Evolutionary conservation across 2,113 vertebrate genomes (phyloP), one percentile per base, ranked within the genome.

Genomic region (Astur gentilis): DNA sequence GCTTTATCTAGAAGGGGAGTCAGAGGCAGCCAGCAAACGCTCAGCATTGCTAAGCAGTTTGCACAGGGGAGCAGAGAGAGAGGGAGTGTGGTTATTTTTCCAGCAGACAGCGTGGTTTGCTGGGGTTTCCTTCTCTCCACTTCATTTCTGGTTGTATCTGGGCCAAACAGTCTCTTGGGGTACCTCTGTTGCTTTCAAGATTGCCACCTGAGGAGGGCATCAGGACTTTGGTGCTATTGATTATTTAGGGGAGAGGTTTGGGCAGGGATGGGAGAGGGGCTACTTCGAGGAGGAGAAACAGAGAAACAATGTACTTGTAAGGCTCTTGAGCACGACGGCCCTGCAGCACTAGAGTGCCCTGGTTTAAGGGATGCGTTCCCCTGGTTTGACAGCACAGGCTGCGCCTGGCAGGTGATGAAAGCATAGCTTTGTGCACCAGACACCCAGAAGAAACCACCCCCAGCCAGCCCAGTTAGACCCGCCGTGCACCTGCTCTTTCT

Each of bases 1-100:
- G 65, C 60, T 97, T 91, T 91, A 55, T 42, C 60, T 47, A 25
- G 91, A 80, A 80, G 54, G 57, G 72, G 36, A 85, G 71, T 42
- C 55, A 16, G 88, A 67, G 52, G 77, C 89, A 87, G 84, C 49
- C 83, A 70, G 91, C 72, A 81, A 76, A 65, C 0, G 0, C 64
- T 69, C 73, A 44, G 84, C 70, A 11, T 16, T 11, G 57, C 79
- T 22, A 61, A 95, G 54, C 17, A 42, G 84, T 45, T 25, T 34
- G 18, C 58, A 80, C 71, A 72, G 29, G 34, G 64, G 42, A 60
- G 42, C 34, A n/a, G 71, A 44, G 44, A 4, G 23, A 44, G 32
- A 62, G 77, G 34, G 16, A 58, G 16, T 0, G 3, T 7, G 45
- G 47, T 55, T 78, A 2, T 76, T 72, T 27, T 72, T 31, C 34